phyloP scores from a whole-genome alignment of 1,140 invertebrate species.

The Leguminivora glycinivorella region DNA sequence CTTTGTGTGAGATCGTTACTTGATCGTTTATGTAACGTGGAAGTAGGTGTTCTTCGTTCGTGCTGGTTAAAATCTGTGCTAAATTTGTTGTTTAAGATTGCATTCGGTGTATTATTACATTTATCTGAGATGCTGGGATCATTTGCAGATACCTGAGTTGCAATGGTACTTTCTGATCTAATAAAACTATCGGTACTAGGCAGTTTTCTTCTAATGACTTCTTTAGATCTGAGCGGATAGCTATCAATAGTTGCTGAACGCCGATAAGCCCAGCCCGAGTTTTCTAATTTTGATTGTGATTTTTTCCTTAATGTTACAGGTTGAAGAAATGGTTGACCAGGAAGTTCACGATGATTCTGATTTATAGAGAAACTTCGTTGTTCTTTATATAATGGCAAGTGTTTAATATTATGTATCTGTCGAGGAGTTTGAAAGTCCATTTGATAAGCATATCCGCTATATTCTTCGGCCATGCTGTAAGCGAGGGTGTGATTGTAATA shows the following conservation, averaged over 20 bases:
- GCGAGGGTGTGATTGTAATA: slow-evolving; percentile 45
- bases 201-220: slow-evolving; percentile 32
- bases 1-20: slow-evolving; percentile 32
- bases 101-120: neutral
- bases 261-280: neutral
- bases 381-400: neutral
- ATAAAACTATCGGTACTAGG: slow-evolving; percentile 36
- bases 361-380: neutral
- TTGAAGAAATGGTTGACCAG: neutral
- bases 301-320: neutral
- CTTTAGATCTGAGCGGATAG: slow-evolving; percentile 25
- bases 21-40: slow-evolving; percentile 30
- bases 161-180: neutral
- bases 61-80: neutral
- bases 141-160: neutral
- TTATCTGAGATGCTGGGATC: neutral
- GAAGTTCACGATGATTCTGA: neutral
- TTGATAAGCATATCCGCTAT: slow-evolving; percentile 51
- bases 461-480: slow-evolving; percentile 52
- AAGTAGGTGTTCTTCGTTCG: neutral
- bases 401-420: slow-evolving; percentile 21
- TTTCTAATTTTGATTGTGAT: neutral
- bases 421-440: slow-evolving; percentile 33
- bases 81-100: neutral
- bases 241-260: slow-evolving; percentile 27